Base-by-base conservation (phyloP, 2,113 vertebrate genomes). In the Scopus umbretta region DNA sequence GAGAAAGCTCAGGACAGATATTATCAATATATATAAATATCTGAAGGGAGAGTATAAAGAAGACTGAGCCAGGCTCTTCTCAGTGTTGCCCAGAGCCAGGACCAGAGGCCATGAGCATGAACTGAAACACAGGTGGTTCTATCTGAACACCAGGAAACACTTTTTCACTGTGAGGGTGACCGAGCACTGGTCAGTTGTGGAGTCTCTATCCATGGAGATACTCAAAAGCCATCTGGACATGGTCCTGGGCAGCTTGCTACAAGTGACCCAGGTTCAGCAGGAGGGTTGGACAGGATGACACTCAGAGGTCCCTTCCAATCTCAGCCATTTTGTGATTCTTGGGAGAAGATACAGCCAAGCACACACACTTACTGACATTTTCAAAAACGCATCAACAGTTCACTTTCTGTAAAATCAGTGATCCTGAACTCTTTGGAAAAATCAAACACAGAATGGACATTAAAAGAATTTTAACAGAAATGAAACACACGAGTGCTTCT, bases 381-480 rank as follows among this genome's bases (percentile, higher is more conserved):
- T 63, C n/a, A 53, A 88, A 88, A 92, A 49, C 12, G 59, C 13
- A 62, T 58, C 34, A 55, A 12, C 47, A 15, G 10, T 49, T 88
- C 71, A 38, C 34, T 71, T 74, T 30, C 78, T 81, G 17, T 85
- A 42, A 85, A 73, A 90, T 59, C 65, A 66, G 68, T 74, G n/a
- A 89, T 56, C 32, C 75, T 61, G 67, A 93, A 47, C 90, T 65
- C 53, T 58, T 49, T 7, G 6, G 61, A 86, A 86, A 88, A 95
- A 80, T 42, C 14, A 59, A 86, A 80, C 38, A 55, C 16, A 61
- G 43, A 72, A 83, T 16, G 13, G 49, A 78, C 17, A 73, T 50
- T 53, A 30, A 67, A 82, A 67, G 25, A 67, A 71, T 55, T 72
- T 43, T 36, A 73, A 68, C 8, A 83, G 16, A 91, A 90, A 84